These are phyloP conservation scores for Sorex fumeus DNA, from an alignment of 2,113 vertebrate species.

Conservation along the genomic window DNA sequence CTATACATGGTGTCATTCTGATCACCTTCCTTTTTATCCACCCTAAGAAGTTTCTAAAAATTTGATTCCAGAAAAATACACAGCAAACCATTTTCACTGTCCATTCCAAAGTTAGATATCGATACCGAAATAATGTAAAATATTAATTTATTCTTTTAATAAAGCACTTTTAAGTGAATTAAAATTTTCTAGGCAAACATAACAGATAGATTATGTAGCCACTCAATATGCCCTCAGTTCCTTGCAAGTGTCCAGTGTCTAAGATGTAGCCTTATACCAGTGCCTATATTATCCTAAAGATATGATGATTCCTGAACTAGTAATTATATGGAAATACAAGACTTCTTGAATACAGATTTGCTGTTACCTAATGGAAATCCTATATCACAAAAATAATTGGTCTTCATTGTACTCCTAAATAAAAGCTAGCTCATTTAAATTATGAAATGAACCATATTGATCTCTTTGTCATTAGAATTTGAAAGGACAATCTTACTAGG, in stretches of 20 bases:
- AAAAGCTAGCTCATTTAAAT: constrained; percentile 50
- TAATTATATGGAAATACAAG: background rate
- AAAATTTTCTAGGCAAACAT: background rate
- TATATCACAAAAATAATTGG: constrained; percentile 34
- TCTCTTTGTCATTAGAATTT: constrained; percentile 51
- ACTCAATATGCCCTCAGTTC: background rate
- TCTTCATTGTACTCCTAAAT: constrained; percentile 39
- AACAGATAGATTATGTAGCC: background rate
- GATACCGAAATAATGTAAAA: background rate
- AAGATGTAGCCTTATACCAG: background rate
- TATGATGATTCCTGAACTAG: background rate
- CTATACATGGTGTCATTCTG: no score
- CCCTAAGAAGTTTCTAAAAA: background rate
- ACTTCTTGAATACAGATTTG: background rate
- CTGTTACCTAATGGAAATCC: background rate
- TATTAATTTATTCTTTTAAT: background rate
- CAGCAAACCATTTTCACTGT: background rate
- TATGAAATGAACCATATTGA: constrained; percentile 60
- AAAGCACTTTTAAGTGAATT: background rate
- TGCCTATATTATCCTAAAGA: background rate
- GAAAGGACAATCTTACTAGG: constrained; percentile 6
- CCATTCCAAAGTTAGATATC: constrained; percentile 24
- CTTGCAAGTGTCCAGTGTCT: background rate
- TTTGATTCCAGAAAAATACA: background rate
- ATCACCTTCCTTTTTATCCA: background rate